Evolutionary conservation across 2,797 vertebrate species (phyloP).

Genomic region (Rousettus madagascariensis): DNA sequence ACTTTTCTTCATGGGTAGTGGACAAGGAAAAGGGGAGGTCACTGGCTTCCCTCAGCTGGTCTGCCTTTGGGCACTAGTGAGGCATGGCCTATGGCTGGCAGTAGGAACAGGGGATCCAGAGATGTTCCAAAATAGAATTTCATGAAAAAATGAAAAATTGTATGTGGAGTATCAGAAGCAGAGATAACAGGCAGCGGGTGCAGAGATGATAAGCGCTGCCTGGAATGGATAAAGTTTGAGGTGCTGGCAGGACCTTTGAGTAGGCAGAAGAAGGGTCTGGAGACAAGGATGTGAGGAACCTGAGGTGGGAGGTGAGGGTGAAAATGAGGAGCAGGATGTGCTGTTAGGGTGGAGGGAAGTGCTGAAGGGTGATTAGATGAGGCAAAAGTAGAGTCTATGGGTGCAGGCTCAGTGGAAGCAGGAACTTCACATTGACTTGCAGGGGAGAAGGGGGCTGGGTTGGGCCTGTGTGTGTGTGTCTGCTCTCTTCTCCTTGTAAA

Average conservation of each 20-base stretch:
- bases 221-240: neutral
- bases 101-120: neutral
- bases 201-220: neutral
- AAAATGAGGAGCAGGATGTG: neutral
- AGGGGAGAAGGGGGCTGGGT: neutral
- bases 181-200: neutral
- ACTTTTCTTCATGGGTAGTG: neutral
- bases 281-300: neutral
- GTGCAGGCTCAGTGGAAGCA: neutral
- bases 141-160: neutral
- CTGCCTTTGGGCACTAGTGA: neutral
- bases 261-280: neutral
- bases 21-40: neutral
- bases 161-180: neutral
- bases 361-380: neutral
- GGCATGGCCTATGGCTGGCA: neutral
- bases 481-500: neutral
- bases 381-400: neutral
- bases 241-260: neutral
- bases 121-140: neutral
- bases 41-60: neutral
- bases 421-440: neutral
- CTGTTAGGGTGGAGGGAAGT: neutral
- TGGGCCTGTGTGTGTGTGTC: too few species aligned
- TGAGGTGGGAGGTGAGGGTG: neutral